A percentile compares a stretch with the other conserved stretches of the same genome.
Evolutionary conservation across 2,888 invertebrate genomes (phyloP).

Genomic region (Euspilapteryx auroguttella): DNA sequence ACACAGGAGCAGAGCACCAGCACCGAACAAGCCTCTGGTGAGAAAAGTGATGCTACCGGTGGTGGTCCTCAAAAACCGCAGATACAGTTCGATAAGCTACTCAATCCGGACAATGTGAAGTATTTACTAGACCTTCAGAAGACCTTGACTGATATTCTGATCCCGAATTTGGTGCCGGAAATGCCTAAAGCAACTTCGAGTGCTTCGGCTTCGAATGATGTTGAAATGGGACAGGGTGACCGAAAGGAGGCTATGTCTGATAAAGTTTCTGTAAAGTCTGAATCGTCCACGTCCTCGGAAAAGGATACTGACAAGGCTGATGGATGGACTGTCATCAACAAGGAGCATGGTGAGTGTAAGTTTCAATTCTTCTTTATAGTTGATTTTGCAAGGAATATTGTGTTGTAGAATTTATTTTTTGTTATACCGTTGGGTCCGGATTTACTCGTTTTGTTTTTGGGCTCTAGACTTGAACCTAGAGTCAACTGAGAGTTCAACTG

Average conservation of each 20-base stretch:
- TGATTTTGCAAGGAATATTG: too few species aligned
- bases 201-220: slow-evolving; percentile 9
- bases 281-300: slow-evolving; percentile 15
- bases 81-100: slow-evolving; percentile 1
- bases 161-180: slow-evolving; percentile 2
- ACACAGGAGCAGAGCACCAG: slow-evolving; percentile 7
- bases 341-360: slow-evolving; percentile 26
- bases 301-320: slow-evolving; percentile 27
- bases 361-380: background rate
- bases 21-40: slow-evolving; percentile 6
- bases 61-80: slow-evolving; percentile 9
- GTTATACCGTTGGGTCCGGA: too few species aligned
- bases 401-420: too few species aligned
- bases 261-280: slow-evolving; percentile 9
- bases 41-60: too few species aligned
- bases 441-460: too few species aligned
- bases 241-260: slow-evolving; percentile 11
- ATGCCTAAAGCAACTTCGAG: background rate
- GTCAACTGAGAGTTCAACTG: too few species aligned
- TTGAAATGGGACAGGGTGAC: slow-evolving; percentile 18
- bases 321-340: slow-evolving; percentile 40
- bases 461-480: too few species aligned
- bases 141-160: slow-evolving; percentile 1
- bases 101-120: slow-evolving; percentile 3
- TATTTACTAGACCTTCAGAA: slow-evolving; percentile 3